Evolutionary conservation across 2,113 vertebrate genomes (phyloP).

Genomic region (Channa maculata): DNA sequence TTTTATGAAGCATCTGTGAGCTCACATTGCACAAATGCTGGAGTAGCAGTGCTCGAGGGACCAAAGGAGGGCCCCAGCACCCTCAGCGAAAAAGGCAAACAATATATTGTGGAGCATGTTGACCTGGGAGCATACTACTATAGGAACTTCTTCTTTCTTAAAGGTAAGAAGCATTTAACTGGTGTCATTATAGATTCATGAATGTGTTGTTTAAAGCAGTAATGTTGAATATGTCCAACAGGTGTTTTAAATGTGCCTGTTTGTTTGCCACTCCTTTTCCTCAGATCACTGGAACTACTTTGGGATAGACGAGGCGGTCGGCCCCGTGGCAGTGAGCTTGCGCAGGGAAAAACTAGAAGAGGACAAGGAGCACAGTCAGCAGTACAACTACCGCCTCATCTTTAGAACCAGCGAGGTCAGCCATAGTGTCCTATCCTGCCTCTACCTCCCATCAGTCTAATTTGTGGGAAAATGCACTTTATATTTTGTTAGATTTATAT

Average conservation of each 20-base stretch:
- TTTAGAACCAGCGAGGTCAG: slow-evolving; percentile 97
- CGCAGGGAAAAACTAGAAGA: slow-evolving; percentile 95
- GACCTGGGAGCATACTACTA: slow-evolving; percentile 96
- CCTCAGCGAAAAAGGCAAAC: slow-evolving; percentile 90
- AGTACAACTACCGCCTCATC: slow-evolving; percentile 95
- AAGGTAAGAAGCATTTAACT: slow-evolving; percentile 82
- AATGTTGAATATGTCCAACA: neutral
- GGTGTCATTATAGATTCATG: neutral
- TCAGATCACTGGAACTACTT: slow-evolving; percentile 98
- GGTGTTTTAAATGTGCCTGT: neutral
- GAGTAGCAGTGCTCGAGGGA: slow-evolving; percentile 93
- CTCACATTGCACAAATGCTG: slow-evolving; percentile 94
- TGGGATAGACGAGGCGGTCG: slow-evolving; percentile 92
- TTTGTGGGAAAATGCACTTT: too few species aligned
- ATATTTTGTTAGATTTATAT: neutral
- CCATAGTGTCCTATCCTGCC: neutral
- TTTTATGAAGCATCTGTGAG: slow-evolving; percentile 91
- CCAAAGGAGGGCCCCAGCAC: slow-evolving; percentile 90
- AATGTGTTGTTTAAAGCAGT: slow-evolving; percentile 4
- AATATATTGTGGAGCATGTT: slow-evolving; percentile 94
- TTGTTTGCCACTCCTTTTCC: neutral
- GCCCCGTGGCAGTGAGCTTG: slow-evolving; percentile 94
- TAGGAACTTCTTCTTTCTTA: slow-evolving; percentile 93
- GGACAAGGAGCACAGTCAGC: slow-evolving; percentile 92
- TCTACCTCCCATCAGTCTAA: neutral